Percentiles rank a stretch among this genome's conserved stretches.
Conservation (phyloP, 2,888 invertebrate species). For the Habrosyne pyritoides region DNA sequence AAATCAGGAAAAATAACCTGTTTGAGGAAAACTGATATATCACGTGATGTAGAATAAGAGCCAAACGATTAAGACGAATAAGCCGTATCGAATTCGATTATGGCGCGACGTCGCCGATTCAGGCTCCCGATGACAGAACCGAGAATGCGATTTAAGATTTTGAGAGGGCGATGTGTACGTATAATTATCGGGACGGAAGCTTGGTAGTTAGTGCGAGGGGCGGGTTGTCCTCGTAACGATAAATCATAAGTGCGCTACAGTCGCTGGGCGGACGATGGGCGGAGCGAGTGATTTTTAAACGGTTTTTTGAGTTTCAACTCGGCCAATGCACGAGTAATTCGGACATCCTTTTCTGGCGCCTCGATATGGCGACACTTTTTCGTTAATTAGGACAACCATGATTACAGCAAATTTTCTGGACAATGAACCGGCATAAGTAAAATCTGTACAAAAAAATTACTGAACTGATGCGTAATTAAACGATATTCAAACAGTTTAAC, state of each 20-base stretch:
- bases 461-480: neutral
- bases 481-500: neutral
- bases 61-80: slow-evolving; percentile 58
- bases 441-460: neutral
- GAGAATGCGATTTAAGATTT: slow-evolving; percentile 70
- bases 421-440: slow-evolving; percentile 37
- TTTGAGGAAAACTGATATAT: slow-evolving; percentile 38
- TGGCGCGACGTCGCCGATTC: slow-evolving; percentile 37
- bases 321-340: slow-evolving; percentile 77
- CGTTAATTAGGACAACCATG: slow-evolving; percentile 79
- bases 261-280: slow-evolving; percentile 76
- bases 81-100: slow-evolving; percentile 61
- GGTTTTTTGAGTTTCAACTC: slow-evolving; percentile 77
- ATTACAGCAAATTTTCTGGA: slow-evolving; percentile 72
- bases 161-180: slow-evolving; percentile 63
- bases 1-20: slow-evolving; percentile 23
- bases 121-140: slow-evolving; percentile 59
- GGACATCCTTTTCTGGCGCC: slow-evolving; percentile 76
- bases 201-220: slow-evolving; percentile 75
- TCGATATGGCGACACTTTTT: slow-evolving; percentile 75
- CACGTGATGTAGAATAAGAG: slow-evolving; percentile 42
- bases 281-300: slow-evolving; percentile 82
- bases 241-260: slow-evolving; percentile 81
- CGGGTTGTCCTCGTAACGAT: slow-evolving; percentile 78
- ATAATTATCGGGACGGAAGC: slow-evolving; percentile 79